Evolutionary conservation across 2,797 vertebrate genomes (phyloP).

Genomic region (Denticeps clupeoides): DNA sequence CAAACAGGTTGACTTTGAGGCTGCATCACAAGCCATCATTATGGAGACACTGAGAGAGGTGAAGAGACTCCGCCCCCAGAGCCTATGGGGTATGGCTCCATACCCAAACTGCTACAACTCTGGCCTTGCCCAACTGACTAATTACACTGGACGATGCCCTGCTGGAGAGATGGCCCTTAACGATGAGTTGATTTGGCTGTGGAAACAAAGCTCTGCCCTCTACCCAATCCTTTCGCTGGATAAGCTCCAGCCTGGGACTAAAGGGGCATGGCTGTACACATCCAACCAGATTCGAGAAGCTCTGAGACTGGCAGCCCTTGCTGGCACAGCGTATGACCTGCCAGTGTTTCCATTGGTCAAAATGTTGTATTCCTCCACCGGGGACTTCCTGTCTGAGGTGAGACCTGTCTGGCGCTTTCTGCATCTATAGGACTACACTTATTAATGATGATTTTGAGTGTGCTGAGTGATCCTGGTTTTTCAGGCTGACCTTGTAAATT

Average conservation of each 20-base stretch:
- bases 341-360: conserved; percentile 63
- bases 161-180: conserved; percentile 57
- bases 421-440: too few species aligned
- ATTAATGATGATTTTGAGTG: too few species aligned
- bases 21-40: conserved; percentile 60
- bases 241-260: conserved; percentile 50
- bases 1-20: conserved; percentile 64
- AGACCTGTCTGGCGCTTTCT: not conserved
- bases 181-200: conserved; percentile 61
- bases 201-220: conserved; percentile 59
- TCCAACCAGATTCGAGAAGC: conserved; percentile 61
- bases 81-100: conserved; percentile 60
- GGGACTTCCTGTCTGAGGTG: conserved; percentile 62
- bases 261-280: conserved; percentile 45
- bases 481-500: conserved; percentile 65
- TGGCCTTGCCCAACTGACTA: conserved; percentile 42
- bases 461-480: not conserved
- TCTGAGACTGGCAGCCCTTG: conserved; percentile 53
- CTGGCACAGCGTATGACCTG: conserved; percentile 44
- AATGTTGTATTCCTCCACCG: conserved; percentile 54
- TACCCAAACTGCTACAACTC: conserved; percentile 60
- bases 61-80: conserved; percentile 57
- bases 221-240: conserved; percentile 59
- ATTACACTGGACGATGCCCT: conserved; percentile 58
- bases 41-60: conserved; percentile 59